A percentile compares a stretch with the other conserved stretches of the same genome.
These are phyloP conservation scores for Amazona vittata DNA, from an alignment of 2,113 vertebrate genomes.

Conservation along the genomic window DNA sequence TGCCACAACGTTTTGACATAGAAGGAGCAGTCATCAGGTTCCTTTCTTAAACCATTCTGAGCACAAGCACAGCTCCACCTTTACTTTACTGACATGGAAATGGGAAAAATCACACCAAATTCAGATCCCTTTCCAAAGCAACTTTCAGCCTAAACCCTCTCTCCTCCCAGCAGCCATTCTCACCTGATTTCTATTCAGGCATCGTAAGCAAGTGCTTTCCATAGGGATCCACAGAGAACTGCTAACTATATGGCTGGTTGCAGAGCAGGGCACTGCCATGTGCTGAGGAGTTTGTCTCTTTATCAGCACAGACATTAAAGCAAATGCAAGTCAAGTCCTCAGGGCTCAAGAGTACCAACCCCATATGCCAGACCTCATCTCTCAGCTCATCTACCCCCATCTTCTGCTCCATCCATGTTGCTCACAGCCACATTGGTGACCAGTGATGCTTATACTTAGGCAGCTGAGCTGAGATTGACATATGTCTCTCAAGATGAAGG, in stretches of 20 bases:
- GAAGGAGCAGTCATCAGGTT: neutral
- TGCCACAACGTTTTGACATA: neutral
- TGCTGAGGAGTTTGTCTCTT: neutral
- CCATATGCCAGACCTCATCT: neutral
- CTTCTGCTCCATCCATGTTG: neutral
- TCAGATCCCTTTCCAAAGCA: neutral
- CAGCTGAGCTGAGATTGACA: neutral
- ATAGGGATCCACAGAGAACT: neutral
- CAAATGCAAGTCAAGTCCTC: neutral
- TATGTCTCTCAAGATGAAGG: neutral
- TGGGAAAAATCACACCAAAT: neutral
- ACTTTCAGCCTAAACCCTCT: neutral
- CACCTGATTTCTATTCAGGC: neutral
- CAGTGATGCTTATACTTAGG: neutral
- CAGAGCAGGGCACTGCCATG: neutral
- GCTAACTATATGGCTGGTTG: neutral
- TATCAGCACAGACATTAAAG: neutral
- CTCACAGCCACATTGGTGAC: neutral
- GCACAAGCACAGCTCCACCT: neutral
- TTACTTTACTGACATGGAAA: neutral
- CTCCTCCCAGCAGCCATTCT: neutral
- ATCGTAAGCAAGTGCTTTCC: neutral
- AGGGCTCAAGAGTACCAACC: neutral
- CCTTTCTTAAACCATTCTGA: neutral
- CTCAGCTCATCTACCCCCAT: neutral